Evolutionary conservation across 1,140 invertebrate genomes (phyloP), one percentile per base, ranked within the genome.

Genomic region (Drosophila novamexicana): DNA sequence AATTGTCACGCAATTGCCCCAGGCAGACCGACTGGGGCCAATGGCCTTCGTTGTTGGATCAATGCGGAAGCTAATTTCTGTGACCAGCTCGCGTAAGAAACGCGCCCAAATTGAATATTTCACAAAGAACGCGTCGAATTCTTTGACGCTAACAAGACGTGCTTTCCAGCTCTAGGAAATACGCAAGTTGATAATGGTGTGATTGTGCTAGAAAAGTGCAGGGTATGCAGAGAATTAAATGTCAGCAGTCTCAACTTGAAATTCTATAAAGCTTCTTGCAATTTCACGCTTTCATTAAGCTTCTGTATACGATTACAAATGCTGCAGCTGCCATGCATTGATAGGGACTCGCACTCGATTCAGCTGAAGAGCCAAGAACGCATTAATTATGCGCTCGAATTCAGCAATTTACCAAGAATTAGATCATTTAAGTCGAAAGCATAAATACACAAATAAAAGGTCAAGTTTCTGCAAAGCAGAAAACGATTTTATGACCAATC

Each of bases 31-130:
- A 50, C 22, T 36, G 63, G 57, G 77, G 77, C 50, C 81, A 70
- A 69, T 70, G 73, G 49, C 75, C 67, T 63, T 66, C 34, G 14
- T 45, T 50, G 40, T 56, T 29, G 40, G 7, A 53, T 47, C 75
- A 75, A 85, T 78, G 81, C 81, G 81, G 82, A 85, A 85, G 74
- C 29, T 39, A 54, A 84, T 62, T 61, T 29, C 36, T n/a, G 6
- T 32, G 49, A 54, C 52, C 4, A 54, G 37, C 5, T 36, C 14
- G 34, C 47, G 12, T 14, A 42, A 47, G 39, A 63, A 52, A 44
- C 50, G 52, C 53, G 52, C 42, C 6, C 3, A 12, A 66, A 56
- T 37, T 14, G 34, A 62, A 37, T 53, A 52, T 10, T 9, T 12
- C 16, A 14, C 10, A 39, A 34, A 47, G 7, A 37, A 7, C 22